Conservation (phyloP, 2,888 invertebrate species). For the Acanthosepion lycidas region DNA sequence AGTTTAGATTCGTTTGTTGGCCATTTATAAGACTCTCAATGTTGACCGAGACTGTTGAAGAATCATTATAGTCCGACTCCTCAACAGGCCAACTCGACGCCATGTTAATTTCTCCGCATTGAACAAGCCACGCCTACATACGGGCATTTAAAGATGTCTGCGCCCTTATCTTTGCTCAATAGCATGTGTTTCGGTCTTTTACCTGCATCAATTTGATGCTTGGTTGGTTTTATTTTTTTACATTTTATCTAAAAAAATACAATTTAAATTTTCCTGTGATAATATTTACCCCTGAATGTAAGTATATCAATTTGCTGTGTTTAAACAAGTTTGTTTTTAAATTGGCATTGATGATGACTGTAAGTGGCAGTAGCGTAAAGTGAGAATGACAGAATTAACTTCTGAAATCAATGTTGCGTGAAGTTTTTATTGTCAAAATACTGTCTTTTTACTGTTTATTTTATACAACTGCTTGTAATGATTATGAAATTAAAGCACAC, state of each 20-base stretch:
- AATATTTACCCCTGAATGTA: background rate
- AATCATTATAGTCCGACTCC: background rate
- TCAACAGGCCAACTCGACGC: background rate
- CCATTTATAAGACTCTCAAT: background rate
- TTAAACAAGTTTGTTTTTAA: background rate
- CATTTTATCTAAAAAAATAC: background rate
- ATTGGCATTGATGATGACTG: too few relatives aligned
- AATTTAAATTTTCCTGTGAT: background rate
- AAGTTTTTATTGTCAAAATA: too few relatives aligned
- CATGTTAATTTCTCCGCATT: slow-evolving; percentile 22
- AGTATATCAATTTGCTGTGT: background rate
- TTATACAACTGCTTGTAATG: too few relatives aligned
- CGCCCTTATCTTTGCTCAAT: background rate
- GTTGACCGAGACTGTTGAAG: background rate
- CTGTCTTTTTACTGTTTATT: too few relatives aligned
- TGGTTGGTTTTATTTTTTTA: background rate
- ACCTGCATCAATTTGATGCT: too few relatives aligned
- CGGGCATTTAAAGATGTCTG: slow-evolving; percentile 41
- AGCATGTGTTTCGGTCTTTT: background rate
- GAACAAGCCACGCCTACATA: background rate
- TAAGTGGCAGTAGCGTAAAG: too few relatives aligned
- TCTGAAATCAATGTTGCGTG: too few relatives aligned
- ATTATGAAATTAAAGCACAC: too few relatives aligned
- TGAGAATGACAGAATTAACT: too few relatives aligned
- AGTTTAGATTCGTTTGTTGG: background rate